Evolutionary conservation across 2,113 vertebrate species (phyloP).

Genomic region (Salvator merianae): DNA sequence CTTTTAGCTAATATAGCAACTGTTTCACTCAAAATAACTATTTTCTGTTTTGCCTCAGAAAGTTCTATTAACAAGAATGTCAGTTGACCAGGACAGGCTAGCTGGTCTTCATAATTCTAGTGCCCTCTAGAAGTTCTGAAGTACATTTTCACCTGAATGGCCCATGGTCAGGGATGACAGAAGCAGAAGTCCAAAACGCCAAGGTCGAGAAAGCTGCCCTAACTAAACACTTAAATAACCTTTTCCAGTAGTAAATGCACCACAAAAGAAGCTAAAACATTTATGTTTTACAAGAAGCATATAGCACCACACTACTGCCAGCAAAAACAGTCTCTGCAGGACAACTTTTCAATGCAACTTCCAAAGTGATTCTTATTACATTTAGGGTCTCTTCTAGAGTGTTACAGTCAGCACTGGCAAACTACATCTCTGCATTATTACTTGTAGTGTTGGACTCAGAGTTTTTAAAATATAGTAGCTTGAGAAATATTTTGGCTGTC

Average conservation of each 20-base stretch:
- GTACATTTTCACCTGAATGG: neutral
- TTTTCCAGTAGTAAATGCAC: neutral
- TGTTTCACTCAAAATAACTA: too few species aligned
- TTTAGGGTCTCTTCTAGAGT: neutral
- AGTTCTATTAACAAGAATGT: too few species aligned
- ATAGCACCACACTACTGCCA: neutral
- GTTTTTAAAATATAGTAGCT: too few species aligned
- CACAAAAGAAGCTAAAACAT: neutral
- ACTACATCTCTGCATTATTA: neutral
- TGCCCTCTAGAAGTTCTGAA: neutral
- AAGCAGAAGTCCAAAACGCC: neutral
- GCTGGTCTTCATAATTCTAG: too few species aligned
- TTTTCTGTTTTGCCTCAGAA: too few species aligned
- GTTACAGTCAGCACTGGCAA: neutral
- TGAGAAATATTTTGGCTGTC: too few species aligned
- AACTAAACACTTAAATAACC: neutral
- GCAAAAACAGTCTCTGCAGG: neutral
- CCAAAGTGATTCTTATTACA: neutral
- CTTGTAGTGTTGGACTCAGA: neutral
- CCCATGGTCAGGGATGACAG: neutral
- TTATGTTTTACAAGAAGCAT: neutral
- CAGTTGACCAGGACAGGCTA: too few species aligned
- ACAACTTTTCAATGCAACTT: neutral
- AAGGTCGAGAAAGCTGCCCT: neutral
- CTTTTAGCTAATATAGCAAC: too few species aligned